phyloP scores from a whole-genome alignment of 2,797 vertebrate species.

The Rhincodon typus region DNA sequence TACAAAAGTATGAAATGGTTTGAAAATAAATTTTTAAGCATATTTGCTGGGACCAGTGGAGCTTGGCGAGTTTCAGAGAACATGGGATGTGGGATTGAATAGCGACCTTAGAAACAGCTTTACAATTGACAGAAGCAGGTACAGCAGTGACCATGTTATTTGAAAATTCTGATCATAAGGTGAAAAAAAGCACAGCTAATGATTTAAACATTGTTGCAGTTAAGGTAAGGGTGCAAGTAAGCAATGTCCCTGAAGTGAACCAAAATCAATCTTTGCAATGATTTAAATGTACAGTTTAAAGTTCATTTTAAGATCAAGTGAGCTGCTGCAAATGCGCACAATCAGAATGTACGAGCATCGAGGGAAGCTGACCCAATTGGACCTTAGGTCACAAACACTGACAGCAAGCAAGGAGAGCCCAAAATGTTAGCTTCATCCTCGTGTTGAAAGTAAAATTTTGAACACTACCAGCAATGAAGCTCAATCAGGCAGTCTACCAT shows the following conservation, averaged over 20 bases:
- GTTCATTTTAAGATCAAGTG: neutral
- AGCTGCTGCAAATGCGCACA: too few species aligned
- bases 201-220: neutral
- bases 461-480: neutral
- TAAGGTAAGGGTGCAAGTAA: neutral
- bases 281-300: neutral
- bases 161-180: neutral
- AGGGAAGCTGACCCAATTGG: neutral
- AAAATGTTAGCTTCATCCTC: neutral
- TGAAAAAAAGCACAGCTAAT: neutral
- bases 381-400: neutral
- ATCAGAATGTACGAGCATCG: neutral
- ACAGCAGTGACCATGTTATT: neutral
- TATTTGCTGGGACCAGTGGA: neutral
- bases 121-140: too few species aligned
- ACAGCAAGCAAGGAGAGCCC: neutral
- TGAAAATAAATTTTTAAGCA: neutral
- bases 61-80: neutral
- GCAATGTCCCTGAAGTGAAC: neutral
- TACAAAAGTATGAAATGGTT: neutral
- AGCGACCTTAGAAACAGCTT: neutral
- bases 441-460: neutral
- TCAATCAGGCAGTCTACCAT: neutral
- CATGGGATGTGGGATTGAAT: neutral
- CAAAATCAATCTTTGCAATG: neutral